Base-by-base conservation (phyloP, 2,113 vertebrate species). In the Tychaedon coryphoeus region DNA sequence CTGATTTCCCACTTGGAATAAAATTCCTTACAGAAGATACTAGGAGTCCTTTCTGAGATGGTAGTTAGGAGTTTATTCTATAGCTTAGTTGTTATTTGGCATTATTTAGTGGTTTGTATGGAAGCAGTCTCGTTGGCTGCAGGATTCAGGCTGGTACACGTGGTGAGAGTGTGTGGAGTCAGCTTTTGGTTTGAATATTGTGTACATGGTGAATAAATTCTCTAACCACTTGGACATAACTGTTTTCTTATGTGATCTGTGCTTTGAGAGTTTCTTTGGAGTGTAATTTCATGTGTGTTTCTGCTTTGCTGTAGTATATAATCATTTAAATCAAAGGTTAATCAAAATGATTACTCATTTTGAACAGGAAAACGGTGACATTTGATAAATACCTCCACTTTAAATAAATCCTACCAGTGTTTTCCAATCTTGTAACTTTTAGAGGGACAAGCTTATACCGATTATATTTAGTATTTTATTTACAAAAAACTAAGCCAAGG, bases 281-380 rank as follows among this genome's bases (percentile, higher is more conserved):
- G 72, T 77, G 10, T 86, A 92, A 88, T 96, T 96, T 92, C 87
- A 79, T 92, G 70, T 94, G 23, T 88, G 78, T 90, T 96, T 96
- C 26, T 96, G 87, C 93, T 96, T 96, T 94, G 60, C 92, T 94
- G 78, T 86, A 75, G 86, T 93, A 78, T 61, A 80, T 93, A 94
- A 94, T 95, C 12, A 93, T 93, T 96, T 90, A 90, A 94, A 97
- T 97, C 96, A 94, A 93, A 94, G 92, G 88, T 80, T 95, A 96
- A 94, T 95, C 95, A 93, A 92, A 94, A 90, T 93, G 75, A 95
- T 95, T 94, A 90, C 64, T 92, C 67, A 66, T 96, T 96, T 95
- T 95, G 79, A 94, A 83, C 92, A 95, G 92, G 88, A 93, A 93
- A 95, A 95, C 0, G 25, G 74, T 96, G 94, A 95, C 88, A 92